phyloP scores from a whole-genome alignment of 2,113 vertebrate species.

The Petrocephalus zakoni region DNA sequence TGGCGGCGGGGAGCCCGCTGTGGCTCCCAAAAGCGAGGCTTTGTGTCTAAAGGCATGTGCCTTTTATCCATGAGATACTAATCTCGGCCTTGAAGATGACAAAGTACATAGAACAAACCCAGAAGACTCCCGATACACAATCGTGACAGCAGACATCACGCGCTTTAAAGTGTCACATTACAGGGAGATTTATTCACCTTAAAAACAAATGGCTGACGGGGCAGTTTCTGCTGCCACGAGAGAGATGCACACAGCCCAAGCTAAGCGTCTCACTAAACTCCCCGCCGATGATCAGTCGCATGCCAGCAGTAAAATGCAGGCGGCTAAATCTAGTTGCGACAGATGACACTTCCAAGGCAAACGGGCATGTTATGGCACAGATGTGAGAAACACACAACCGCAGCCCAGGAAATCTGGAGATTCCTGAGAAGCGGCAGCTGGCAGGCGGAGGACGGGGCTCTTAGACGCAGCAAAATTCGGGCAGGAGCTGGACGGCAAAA shows the following conservation, averaged over 20 bases:
- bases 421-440: background rate
- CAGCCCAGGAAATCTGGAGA: background rate
- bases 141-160: background rate
- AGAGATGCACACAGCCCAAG: background rate
- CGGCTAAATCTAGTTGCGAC: too few species aligned
- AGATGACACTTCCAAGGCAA: background rate
- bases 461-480: background rate
- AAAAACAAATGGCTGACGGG: background rate
- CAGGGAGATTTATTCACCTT: background rate
- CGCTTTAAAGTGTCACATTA: background rate
- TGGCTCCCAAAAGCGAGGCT: background rate
- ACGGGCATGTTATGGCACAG: background rate
- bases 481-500: background rate
- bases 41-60: background rate
- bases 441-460: background rate
- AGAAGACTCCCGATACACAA: background rate
- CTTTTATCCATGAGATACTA: background rate
- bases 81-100: background rate
- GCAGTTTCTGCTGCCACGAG: background rate
- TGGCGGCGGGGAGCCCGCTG: background rate
- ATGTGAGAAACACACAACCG: background rate
- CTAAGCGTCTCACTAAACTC: background rate
- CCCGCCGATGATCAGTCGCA: too few species aligned
- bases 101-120: background rate
- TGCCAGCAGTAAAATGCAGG: too few species aligned